These are phyloP conservation scores for human DNA, from an alignment of 2,113 vertebrate species.

Conservation along the genomic window GRCh38 chr1:28733001-28733500, in stretches of 20 bases:
- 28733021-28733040: too few species aligned
- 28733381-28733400: too few species aligned
- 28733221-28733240: not conserved
- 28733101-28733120: not conserved
- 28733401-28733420: not conserved
- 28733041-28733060: too few species aligned
- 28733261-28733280: too few species aligned
- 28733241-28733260: not conserved
- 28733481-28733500: not conserved
- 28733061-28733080: not conserved
- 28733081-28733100: not conserved
- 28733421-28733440: conserved; percentile 14
- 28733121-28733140: not conserved
- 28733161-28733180: not conserved
- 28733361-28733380: too few species aligned
- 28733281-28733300: too few species aligned
- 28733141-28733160: not conserved
- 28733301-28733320: too few species aligned
- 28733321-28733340: too few species aligned
- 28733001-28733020: not conserved
- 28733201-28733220: not conserved
- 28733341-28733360: too few species aligned
- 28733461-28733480: not conserved
- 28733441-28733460: not conserved
- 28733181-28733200: not conserved